Base-by-base conservation (phyloP, 2,888 invertebrate species). In the Labia minor region DNA sequence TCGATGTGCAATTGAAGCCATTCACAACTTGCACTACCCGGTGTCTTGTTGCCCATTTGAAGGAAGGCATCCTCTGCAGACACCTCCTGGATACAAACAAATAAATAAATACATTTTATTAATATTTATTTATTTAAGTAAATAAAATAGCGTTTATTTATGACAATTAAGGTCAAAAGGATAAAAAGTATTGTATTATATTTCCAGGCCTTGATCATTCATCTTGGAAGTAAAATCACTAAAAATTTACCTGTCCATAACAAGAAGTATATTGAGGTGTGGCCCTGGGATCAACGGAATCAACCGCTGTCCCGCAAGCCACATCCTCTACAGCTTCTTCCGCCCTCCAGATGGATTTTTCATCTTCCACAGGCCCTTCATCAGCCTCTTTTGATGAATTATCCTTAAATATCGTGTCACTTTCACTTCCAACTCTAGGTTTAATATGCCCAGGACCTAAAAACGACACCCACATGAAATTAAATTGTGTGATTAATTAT, bases 1-100 rank as follows among this genome's bases (percentile, higher is more conserved):
- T 85, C 80, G 16, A 95, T 83, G 68, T 83, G 82, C 20, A 95
- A 80, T n/a, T 92, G 81, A 78, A 95, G 85, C 76, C 91, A 88
- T 77, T 95, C 95, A 78, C 94, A 94, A 74, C 92, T 92, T 1
- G 90, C 83, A 0, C 90, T 86, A 1, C 85, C 80, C 18, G 88
- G 85, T 0, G 88, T 90, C 76, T 90, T 92, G 69, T 86, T 86
- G 0, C 89, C 87, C 82, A 93, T 88, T 88, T 91, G 79, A 65
- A 95, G 80, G 77, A 85, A 95, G 8, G 94, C 84, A 77, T 95
- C 94, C 76, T 92, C 90, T 0, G 93, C 84, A 8, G 88, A 84
- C 0, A 95, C 89, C 37, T 88, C 83, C 77, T 95, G 95, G 2
- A 6, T 26, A 8, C 4, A 26, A 26, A 26, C 4, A 26, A 26